Percentiles rank a stretch among this genome's conserved stretches.
phyloP scores from a whole-genome alignment of 2,888 invertebrate genomes.

The Physocephala rufipes region DNA sequence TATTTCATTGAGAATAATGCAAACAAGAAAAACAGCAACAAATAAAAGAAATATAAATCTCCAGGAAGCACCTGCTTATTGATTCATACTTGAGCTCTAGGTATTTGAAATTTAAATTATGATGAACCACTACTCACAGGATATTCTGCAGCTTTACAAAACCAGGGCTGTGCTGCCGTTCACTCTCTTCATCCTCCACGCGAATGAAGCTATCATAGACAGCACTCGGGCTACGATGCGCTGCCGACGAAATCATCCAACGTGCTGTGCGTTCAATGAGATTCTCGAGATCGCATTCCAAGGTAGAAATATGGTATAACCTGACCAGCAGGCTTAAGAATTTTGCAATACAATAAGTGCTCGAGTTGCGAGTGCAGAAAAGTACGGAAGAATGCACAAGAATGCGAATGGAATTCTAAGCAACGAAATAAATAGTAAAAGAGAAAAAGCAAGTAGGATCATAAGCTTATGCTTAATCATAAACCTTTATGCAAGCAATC shows the following conservation, averaged over 20 bases:
- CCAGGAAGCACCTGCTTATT: too few species aligned
- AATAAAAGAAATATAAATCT: background rate
- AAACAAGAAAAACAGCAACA: slow-evolving; percentile 29
- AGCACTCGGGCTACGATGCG: slow-evolving; percentile 45
- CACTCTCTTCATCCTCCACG: slow-evolving; percentile 42
- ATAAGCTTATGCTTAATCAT: background rate
- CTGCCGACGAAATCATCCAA: slow-evolving; percentile 41
- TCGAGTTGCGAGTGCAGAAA: slow-evolving; percentile 41
- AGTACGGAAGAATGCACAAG: slow-evolving; percentile 50
- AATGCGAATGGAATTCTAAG: slow-evolving; percentile 52
- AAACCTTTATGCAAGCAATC: too few species aligned
- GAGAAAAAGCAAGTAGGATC: background rate
- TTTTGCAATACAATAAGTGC: slow-evolving; percentile 44
- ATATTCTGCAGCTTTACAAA: slow-evolving; percentile 27
- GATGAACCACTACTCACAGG: slow-evolving; percentile 50
- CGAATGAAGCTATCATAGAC: slow-evolving; percentile 51
- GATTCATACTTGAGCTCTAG: background rate
- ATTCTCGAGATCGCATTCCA: slow-evolving; percentile 49
- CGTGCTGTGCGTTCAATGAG: slow-evolving; percentile 57
- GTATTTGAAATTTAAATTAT: too few species aligned
- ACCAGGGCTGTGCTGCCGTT: slow-evolving; percentile 44
- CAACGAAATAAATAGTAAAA: background rate
- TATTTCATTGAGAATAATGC: background rate
- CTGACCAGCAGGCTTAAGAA: slow-evolving; percentile 54
- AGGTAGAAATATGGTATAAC: slow-evolving; percentile 50